Percentiles rank a stretch among this genome's conserved stretches.
Conservation (phyloP, 2,797 vertebrate genomes). For the Danio albolineatus region DNA sequence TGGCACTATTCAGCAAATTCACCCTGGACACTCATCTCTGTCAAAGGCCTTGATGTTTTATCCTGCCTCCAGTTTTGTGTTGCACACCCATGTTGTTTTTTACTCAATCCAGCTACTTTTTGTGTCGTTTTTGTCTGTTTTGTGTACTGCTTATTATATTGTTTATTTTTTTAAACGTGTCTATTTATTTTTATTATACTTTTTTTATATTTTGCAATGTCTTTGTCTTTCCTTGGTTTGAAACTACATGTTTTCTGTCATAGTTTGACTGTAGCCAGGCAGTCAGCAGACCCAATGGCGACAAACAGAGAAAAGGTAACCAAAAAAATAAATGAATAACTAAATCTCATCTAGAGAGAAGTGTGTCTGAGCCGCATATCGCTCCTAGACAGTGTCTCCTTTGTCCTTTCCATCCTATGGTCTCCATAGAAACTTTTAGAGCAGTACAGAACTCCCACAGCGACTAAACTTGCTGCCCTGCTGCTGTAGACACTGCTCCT, state of each 20-base stretch:
- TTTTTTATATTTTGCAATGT: conserved; percentile 3
- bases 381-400: not conserved
- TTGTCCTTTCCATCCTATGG: conserved; percentile 44
- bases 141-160: not conserved
- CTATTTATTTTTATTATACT: not conserved
- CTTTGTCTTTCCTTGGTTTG: conserved; percentile 46
- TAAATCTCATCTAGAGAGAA: conserved; percentile 14
- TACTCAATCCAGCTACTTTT: not conserved
- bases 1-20: not conserved
- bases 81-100: not conserved
- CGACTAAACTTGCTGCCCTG: conserved; percentile 16
- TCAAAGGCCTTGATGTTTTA: conserved; percentile 13
- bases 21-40: conserved; percentile 46
- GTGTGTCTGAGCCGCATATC: not conserved
- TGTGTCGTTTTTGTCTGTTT: too few species aligned
- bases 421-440: conserved; percentile 49
- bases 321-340: conserved; percentile 56
- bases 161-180: not conserved
- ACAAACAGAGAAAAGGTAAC: conserved; percentile 82
- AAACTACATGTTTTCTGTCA: conserved; percentile 77
- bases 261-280: conserved; percentile 84
- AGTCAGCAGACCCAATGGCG: conserved; percentile 76
- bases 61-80: conserved; percentile 7
- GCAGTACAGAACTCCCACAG: conserved; percentile 42
- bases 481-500: conserved; percentile 34